phyloP scores from a whole-genome alignment of 2,113 vertebrate genomes.

The Grantiella picta region DNA sequence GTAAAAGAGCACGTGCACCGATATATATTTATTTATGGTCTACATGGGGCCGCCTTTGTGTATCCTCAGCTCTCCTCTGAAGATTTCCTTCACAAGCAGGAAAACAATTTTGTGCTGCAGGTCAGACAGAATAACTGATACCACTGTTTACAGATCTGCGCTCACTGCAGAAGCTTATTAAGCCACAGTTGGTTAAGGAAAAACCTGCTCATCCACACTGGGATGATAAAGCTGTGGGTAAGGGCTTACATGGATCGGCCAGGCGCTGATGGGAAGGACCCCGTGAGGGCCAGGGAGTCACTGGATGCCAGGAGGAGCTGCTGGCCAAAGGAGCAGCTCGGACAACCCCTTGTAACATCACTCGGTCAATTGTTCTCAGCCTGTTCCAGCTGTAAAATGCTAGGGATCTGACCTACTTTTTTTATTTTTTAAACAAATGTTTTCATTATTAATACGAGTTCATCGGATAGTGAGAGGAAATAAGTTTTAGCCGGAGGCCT shows the following conservation, averaged over 20 bases:
- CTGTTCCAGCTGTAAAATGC: not conserved
- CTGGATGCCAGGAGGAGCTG: not conserved
- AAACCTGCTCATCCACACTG: not conserved
- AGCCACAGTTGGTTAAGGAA: not conserved
- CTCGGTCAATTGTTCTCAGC: not conserved
- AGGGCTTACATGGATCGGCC: not conserved
- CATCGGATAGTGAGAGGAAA: not conserved
- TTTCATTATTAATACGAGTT: slow-evolving; percentile 10
- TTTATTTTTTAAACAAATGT: not conserved
- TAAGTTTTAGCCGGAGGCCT: not conserved
- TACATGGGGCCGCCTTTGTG: not conserved
- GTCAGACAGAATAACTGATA: slow-evolving; percentile 43
- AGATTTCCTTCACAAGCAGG: slow-evolving; percentile 15
- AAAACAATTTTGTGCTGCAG: not conserved
- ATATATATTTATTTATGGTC: slow-evolving; percentile 32
- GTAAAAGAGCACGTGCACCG: not conserved
- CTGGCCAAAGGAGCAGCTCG: accelerated
- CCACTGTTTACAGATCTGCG: not conserved
- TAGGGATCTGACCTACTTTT: not conserved
- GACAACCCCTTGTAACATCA: not conserved
- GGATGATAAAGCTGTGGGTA: not conserved
- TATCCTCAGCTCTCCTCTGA: slow-evolving; percentile 17
- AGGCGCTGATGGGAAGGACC: not conserved
- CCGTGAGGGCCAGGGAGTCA: not conserved
- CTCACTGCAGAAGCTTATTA: not conserved